Percentiles rank a stretch among this genome's conserved stretches.
These are phyloP conservation scores for Eumerus sabulonum DNA, from an alignment of 2,888 invertebrate genomes.

Conservation along the genomic window DNA sequence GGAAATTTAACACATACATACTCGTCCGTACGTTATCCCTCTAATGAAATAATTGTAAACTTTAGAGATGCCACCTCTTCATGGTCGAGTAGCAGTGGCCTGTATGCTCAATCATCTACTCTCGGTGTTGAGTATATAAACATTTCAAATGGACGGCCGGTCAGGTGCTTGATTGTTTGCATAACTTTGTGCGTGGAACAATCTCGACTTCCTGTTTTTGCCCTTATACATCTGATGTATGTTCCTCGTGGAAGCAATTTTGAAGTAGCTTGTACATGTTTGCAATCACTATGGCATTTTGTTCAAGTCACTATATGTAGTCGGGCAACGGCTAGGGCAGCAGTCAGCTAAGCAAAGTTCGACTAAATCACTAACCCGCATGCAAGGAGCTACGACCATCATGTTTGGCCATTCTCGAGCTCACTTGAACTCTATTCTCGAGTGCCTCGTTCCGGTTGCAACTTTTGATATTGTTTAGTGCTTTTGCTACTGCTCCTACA, in stretches of 20 bases:
- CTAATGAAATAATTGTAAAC: conserved; percentile 41
- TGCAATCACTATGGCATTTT: conserved; percentile 30
- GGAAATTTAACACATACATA: conserved; percentile 48
- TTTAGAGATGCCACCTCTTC: conserved; percentile 29
- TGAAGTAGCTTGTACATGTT: conserved; percentile 23
- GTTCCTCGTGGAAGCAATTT: too few species aligned
- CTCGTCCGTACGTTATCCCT: too few species aligned
- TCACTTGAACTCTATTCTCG: conserved; percentile 3
- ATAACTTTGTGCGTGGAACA: conserved; percentile 39
- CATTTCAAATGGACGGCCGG: conserved; percentile 23
- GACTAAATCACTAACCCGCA: conserved; percentile 46
- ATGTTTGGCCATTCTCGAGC: conserved; percentile 18
- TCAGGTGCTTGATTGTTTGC: conserved; percentile 29
- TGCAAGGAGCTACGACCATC: conserved; percentile 18
- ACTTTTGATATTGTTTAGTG: conserved; percentile 30
- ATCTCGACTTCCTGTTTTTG: not conserved
- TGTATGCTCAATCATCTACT: conserved; percentile 27
- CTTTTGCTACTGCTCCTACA: conserved; percentile 17
- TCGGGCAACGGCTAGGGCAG: not conserved
- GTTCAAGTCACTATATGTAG: not conserved
- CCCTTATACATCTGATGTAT: not conserved
- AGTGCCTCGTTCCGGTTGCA: conserved; percentile 25
- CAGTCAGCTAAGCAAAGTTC: conserved; percentile 43
- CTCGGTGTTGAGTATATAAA: conserved; percentile 9
- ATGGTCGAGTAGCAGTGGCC: not conserved